These are phyloP conservation scores for Paratilapia polleni DNA, from an alignment of 2,113 vertebrate genomes.

Conservation along the genomic window DNA sequence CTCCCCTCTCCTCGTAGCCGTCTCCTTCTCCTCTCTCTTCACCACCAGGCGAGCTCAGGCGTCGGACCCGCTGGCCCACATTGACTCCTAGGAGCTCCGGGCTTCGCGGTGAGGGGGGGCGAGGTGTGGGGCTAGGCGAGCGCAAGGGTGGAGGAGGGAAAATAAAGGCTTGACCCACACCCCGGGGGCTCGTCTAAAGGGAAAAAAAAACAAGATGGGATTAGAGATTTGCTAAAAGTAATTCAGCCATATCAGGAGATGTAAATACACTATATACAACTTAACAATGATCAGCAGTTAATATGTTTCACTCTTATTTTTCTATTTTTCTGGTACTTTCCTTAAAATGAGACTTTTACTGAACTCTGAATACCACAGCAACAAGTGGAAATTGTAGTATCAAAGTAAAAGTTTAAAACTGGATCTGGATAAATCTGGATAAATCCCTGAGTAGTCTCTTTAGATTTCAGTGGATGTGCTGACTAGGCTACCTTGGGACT, in stretches of 20 bases:
- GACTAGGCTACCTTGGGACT: conserved; percentile 67
- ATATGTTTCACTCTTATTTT: not conserved
- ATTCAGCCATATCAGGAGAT: not conserved
- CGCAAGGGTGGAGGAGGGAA: conserved; percentile 72
- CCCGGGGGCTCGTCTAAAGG: conserved; percentile 63
- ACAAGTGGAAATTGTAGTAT: not conserved
- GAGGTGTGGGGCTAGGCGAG: conserved; percentile 48
- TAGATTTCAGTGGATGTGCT: not conserved
- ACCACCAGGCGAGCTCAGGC: conserved; percentile 71
- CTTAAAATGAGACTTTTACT: not conserved
- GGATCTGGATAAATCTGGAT: not conserved
- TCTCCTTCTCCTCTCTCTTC: conserved; percentile 54
- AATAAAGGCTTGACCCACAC: conserved; percentile 73
- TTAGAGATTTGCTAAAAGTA: not conserved
- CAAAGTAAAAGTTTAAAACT: not conserved
- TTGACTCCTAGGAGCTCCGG: conserved; percentile 71
- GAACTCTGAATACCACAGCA: not conserved
- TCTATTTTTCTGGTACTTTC: not conserved
- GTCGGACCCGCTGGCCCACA: conserved; percentile 79
- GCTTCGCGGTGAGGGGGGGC: conserved; percentile 68
- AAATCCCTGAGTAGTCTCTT: not conserved
- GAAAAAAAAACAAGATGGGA: not conserved
- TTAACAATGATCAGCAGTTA: not conserved
- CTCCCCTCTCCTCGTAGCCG: conserved; percentile 41
- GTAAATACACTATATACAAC: not conserved